Conservation (phyloP, 1,140 invertebrate genomes). For the Pissodes strobi region DNA sequence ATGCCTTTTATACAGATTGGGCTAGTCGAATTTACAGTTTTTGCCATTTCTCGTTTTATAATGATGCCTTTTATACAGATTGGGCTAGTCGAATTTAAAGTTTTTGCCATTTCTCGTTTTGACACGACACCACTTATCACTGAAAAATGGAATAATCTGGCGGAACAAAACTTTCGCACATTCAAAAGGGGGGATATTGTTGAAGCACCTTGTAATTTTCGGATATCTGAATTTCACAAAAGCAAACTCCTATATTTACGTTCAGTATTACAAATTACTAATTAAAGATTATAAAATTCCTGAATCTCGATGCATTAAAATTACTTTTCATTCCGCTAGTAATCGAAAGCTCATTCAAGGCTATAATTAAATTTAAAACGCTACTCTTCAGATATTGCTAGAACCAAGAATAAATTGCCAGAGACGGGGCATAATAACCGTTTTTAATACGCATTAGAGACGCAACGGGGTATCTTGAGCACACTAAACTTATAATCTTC, state of each 20-base stretch:
- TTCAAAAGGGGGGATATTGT: too few relatives aligned
- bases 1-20: too few relatives aligned
- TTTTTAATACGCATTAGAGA: conserved; percentile 28
- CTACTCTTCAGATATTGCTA: conserved; percentile 9
- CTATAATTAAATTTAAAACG: conserved; percentile 28
- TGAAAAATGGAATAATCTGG: too few relatives aligned
- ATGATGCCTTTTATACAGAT: too few relatives aligned
- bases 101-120: too few relatives aligned
- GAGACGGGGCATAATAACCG: conserved; percentile 12
- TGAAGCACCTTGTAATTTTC: too few relatives aligned
- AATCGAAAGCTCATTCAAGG: conserved; percentile 12
- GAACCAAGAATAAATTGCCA: conserved; percentile 21
- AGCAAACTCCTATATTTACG: not conserved
- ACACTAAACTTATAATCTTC: conserved; percentile 23
- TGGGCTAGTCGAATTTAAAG: too few relatives aligned
- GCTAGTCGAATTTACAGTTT: too few relatives aligned
- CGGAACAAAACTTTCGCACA: too few relatives aligned
- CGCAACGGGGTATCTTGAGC: conserved; percentile 19
- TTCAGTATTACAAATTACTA: not conserved
- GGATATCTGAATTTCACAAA: too few relatives aligned
- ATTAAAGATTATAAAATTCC: conserved; percentile 10
- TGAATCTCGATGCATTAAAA: conserved; percentile 1
- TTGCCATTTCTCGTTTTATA: too few relatives aligned
- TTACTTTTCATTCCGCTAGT: not conserved
- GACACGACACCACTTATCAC: too few relatives aligned